Percentiles rank a stretch among this genome's conserved stretches.
phyloP scores from a whole-genome alignment of 2,888 invertebrate genomes.

The Eilema caniola region DNA sequence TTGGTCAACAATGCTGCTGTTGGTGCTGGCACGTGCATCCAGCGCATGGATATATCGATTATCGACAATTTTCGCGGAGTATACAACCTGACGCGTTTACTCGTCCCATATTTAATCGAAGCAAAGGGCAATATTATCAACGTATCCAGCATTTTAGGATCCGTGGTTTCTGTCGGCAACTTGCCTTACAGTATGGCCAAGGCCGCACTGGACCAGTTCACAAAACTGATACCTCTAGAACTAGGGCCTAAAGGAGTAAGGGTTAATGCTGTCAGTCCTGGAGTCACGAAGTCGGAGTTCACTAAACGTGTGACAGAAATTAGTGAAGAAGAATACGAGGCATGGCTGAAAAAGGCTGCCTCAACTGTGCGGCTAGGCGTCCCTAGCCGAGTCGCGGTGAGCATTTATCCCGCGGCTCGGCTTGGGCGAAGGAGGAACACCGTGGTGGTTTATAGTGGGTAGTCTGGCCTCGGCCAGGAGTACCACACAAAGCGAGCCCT shows the following conservation, averaged over 20 bases:
- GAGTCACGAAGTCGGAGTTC: slow-evolving; percentile 21
- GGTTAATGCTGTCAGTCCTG: slow-evolving; percentile 79
- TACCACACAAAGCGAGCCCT: too few species aligned
- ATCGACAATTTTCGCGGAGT: slow-evolving; percentile 87
- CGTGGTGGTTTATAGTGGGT: too few species aligned
- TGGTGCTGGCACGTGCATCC: slow-evolving; percentile 67
- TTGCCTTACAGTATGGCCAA: slow-evolving; percentile 96
- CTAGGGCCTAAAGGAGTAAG: slow-evolving; percentile 87
- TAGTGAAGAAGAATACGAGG: slow-evolving; percentile 47
- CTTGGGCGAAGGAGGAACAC: too few species aligned
- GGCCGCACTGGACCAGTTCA: slow-evolving; percentile 63
- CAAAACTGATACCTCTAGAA: slow-evolving; percentile 89
- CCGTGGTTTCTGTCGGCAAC: slow-evolving; percentile 92
- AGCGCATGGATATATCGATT: slow-evolving; percentile 50
- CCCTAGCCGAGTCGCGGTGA: too few species aligned
- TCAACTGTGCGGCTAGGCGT: too few species aligned
- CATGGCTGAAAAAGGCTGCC: slow-evolving; percentile 36
- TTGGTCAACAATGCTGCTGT: slow-evolving; percentile 85
- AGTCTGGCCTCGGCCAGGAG: too few species aligned
- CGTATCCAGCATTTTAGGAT: slow-evolving; percentile 88
- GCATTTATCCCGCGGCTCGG: too few species aligned
- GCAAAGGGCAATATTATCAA: slow-evolving; percentile 90
- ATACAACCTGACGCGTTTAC: slow-evolving; percentile 88
- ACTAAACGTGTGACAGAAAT: slow-evolving; percentile 47
- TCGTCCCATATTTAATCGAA: slow-evolving; percentile 88